A percentile compares a stretch with the other conserved stretches of the same genome.
Conservation (phyloP, 2,888 invertebrate species). For the Branchellion lobata region DNA sequence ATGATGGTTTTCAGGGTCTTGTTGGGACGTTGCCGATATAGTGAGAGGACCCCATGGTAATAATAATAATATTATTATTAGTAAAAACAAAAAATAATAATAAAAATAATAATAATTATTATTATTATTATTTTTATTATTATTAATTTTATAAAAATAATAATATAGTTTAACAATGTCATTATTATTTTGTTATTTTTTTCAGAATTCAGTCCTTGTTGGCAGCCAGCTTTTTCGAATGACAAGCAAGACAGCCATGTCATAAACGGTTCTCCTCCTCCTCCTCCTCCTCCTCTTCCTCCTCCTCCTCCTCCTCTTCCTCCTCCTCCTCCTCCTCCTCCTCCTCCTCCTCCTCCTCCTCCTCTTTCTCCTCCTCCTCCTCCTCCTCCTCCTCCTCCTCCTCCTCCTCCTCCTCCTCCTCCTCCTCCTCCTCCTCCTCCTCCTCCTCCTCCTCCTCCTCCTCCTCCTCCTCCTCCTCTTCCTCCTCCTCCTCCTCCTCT, state of each 20-base stretch:
- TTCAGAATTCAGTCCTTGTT: neutral
- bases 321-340: too few species aligned
- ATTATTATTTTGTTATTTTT: neutral
- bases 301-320: too few species aligned
- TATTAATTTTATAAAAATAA: neutral
- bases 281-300: too few species aligned
- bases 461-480: too few species aligned
- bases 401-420: too few species aligned
- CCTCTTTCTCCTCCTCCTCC: too few species aligned
- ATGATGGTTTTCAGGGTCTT: neutral
- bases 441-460: too few species aligned
- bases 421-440: too few species aligned
- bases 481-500: too few species aligned
- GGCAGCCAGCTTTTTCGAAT: neutral
- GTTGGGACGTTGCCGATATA: conserved; percentile 1
- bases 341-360: too few species aligned
- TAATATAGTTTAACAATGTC: neutral
- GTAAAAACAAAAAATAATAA: neutral
- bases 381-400: too few species aligned
- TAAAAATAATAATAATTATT: neutral
- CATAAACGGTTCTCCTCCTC: neutral
- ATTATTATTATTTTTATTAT: neutral
- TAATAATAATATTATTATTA: neutral
- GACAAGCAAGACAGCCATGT: neutral
- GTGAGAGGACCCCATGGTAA: conserved; percentile 8